Percentiles rank a stretch among this genome's conserved stretches.
These are phyloP conservation scores for Gobiocypris rarus DNA, from an alignment of 2,113 vertebrate genomes.

Conservation along the genomic window DNA sequence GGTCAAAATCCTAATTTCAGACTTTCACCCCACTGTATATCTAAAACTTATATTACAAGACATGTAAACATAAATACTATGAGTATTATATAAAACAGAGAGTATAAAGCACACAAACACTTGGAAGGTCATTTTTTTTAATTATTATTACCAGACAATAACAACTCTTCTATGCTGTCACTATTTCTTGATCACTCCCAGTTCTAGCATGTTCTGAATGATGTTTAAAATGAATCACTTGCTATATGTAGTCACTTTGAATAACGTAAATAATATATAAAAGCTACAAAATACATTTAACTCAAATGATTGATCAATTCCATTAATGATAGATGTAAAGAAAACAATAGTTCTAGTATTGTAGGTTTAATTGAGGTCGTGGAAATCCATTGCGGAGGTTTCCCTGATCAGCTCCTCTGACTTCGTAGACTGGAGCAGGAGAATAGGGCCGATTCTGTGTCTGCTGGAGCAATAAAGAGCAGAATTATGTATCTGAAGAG, in stretches of 20 bases:
- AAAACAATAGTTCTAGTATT: background rate
- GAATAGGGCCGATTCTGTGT: background rate
- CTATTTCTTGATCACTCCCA: too few species aligned
- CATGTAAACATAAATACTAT: background rate
- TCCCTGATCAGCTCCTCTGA: background rate
- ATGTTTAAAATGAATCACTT: too few species aligned
- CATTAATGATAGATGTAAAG: background rate
- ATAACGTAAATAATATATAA: too few species aligned
- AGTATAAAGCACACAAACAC: background rate
- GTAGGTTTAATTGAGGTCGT: conserved; percentile 3
- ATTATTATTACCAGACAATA: too few species aligned
- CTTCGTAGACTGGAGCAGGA: too few species aligned
- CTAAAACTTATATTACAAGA: background rate
- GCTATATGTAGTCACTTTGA: too few species aligned
- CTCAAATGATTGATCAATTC: background rate
- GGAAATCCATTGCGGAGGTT: conserved; percentile 16
- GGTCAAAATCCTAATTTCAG: background rate
- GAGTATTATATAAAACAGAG: background rate
- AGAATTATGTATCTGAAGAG: background rate
- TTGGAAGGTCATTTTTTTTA: too few species aligned
- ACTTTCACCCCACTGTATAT: too few species aligned
- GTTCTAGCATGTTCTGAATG: too few species aligned
- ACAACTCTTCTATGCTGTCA: too few species aligned
- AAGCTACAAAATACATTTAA: background rate
- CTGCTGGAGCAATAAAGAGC: background rate